Conservation (phyloP, 1,140 invertebrate species). For the Drosophila asahinai region DNA sequence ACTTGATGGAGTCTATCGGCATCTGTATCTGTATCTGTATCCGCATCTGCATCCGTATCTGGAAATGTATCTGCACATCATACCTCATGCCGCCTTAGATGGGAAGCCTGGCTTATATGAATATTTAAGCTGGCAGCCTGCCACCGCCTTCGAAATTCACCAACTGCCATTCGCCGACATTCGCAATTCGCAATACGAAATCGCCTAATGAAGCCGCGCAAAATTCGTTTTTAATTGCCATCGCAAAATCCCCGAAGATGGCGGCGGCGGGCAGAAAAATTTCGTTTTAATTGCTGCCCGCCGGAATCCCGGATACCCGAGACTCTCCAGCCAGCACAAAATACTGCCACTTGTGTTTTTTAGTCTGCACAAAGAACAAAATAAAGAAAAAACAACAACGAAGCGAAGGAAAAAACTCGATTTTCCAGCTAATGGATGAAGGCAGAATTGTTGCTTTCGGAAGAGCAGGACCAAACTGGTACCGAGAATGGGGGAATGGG, state of each 20-base stretch:
- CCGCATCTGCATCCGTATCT: conserved; percentile 15
- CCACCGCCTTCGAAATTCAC: conserved; percentile 35
- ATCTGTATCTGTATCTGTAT: conserved; percentile 3
- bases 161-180: not conserved
- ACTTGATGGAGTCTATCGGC: conserved; percentile 32
- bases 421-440: conserved; percentile 80
- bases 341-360: conserved; percentile 79
- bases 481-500: conserved; percentile 24
- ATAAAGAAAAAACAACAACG: not conserved
- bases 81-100: conserved; percentile 34
- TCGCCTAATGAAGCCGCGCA: conserved; percentile 76
- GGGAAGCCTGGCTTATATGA: conserved; percentile 63
- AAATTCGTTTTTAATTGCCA: conserved; percentile 83
- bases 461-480: conserved; percentile 30
- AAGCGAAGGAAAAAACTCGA: conserved; percentile 59
- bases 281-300: conserved; percentile 73
- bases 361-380: conserved; percentile 32
- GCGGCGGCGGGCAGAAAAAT: conserved; percentile 74
- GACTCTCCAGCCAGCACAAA: conserved; percentile 27
- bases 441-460: conserved; percentile 63
- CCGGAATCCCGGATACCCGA: conserved; percentile 31
- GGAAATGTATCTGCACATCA: conserved; percentile 44
- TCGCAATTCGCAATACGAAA: conserved; percentile 20
- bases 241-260: conserved; percentile 76
- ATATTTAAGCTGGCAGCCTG: conserved; percentile 71